Evolutionary conservation across 2,797 vertebrate genomes (phyloP), one percentile per base, ranked within the genome.

Genomic region (Saxicola maurus): DNA sequence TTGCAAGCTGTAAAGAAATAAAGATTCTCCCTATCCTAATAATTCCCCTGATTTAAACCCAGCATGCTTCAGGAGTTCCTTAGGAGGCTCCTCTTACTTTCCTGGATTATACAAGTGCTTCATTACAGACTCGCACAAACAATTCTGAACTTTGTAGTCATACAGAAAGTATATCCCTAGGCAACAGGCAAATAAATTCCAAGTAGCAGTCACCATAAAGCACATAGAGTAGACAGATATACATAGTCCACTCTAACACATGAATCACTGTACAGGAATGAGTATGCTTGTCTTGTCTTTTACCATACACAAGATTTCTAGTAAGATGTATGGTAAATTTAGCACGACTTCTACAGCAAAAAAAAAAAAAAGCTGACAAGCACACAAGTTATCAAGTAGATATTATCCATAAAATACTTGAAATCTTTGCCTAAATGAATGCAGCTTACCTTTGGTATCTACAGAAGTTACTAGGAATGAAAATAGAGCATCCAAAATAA

Each of bases 121-220:
- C 49, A 48, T 3, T 60, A 68, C 81, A 92, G 64, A 84, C 31
- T n/a, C 10, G 0, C 65, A 87, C 83, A 93, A 94, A 88, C 83
- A 94, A 73, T 94, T 84, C 60, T 88, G 83, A 94, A 94, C 94
- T 91, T 74, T 84, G 81, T 56, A 91, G 74, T 82, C 65, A 93
- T 87, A 71, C 60, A 89, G 83, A 95, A 90, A 90, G 77, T 89
- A 94, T 88, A 95, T 89, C 77, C 74, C 90, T 53, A 91, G 71
- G 90, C 90, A 95, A 94, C 71, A 71, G 46, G 64, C 74, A 94
- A 90, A 94, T 93, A 95, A 87, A 93, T 91, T 91, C 77, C 87
- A 76, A 88, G 91, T 64, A 86, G 57, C 49, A 91, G 67, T 64
- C 71, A 88, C 87, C 78, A 82, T 93, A 67, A 94, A 88, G 59